Base-by-base conservation (phyloP, 1,140 invertebrate species). In the Metopolophium dirhodum region DNA sequence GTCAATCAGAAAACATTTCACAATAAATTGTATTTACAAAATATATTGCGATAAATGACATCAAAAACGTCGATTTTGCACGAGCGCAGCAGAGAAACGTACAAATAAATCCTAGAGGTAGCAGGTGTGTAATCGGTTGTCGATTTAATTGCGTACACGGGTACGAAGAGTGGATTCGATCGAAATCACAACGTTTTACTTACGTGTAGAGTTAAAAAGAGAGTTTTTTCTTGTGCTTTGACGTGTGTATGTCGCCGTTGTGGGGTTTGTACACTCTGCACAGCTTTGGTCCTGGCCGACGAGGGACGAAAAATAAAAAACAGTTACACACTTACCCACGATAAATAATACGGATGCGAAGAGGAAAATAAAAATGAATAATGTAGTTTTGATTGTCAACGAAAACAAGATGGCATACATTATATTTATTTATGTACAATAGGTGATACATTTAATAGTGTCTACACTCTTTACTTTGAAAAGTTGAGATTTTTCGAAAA, bases 311-410 rank as follows among this genome's bases (percentile, higher is more conserved):
- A 8, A 57, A 26, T 26, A 26, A 41, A 45, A 26, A 41, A 45
- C 30, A 30, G 47, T 9, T 45, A 86, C 26, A 86, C 20, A 86
- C 30, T 77, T 77, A 47, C 14, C 14, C 0, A 45, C 41, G 14
- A 47, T 47, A 47, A 86, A 47, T 47, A 30, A 47, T 54, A 54
- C 6, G 20, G 51, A 23, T 3, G 23, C 7, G 85, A 18, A 47
- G 2, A 0, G 45, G 8, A 47, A 26, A 85, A 45, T 41, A 83
- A 85, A 85, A 85, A 85, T 41, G 83, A 85, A 47, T 49, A 47
- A 86, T 49, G 85, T 30, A 86, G 41, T 86, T 86, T 86, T 49
- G 85, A 47, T 86, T 47, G 85, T 86, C 85, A 47, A 47, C 45
- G 9, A 85, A 85, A 45, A 85, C 83, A 26, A 85, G 83, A 26